Base-by-base conservation (phyloP, 2,113 vertebrate genomes). In the Glaucidium brasilianum region DNA sequence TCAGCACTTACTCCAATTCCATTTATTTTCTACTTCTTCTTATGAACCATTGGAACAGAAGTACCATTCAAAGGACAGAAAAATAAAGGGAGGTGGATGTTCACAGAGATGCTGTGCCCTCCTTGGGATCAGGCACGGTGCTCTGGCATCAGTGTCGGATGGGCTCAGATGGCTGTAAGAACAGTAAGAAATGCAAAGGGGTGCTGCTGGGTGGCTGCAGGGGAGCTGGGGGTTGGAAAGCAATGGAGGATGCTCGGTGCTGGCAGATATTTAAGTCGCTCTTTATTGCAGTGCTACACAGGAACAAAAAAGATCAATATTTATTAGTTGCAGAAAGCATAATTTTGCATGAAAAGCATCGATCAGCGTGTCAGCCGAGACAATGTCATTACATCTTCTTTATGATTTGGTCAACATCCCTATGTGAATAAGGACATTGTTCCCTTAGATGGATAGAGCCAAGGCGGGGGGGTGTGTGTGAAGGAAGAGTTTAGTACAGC, bases 301-400 rank as follows among this genome's bases (percentile, higher is more conserved):
- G 91, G 74, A 97, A 83, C 91, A 88, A 63, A 93, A 92, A 77
- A 68, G 88, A 95, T 96, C 97, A 95, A 97, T 89, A 93, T 96
- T 97, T 98, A 97, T 95, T 92, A 97, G 98, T 84, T n/a, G 12
- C 93, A 97, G 86, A 95, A 96, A 96, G 94, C 95, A 93, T 97
- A 93, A 96, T 92, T 97, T 91, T 92, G 93, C 96, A 96, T 96
- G 97, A 81, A 93, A 86, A 93, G n/a, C 94, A 97, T 98, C 32
- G 92, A 97, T 97, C 89, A 93, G 67, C 0, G 0, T 95, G 95
- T 97, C 94, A 89, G 76, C 80, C 9, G 35, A 85, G 95, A 90
- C 91, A 64, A 19, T 67, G 69, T 88, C 94, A 80, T 97, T 93
- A 85, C 68, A 49, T 95, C 94, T 91, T 76, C 88, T 96, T 93